Percentiles rank a stretch among this genome's conserved stretches.
Conservation (phyloP, 2,888 invertebrate genomes). For the Lasioglossum vierecki region DNA sequence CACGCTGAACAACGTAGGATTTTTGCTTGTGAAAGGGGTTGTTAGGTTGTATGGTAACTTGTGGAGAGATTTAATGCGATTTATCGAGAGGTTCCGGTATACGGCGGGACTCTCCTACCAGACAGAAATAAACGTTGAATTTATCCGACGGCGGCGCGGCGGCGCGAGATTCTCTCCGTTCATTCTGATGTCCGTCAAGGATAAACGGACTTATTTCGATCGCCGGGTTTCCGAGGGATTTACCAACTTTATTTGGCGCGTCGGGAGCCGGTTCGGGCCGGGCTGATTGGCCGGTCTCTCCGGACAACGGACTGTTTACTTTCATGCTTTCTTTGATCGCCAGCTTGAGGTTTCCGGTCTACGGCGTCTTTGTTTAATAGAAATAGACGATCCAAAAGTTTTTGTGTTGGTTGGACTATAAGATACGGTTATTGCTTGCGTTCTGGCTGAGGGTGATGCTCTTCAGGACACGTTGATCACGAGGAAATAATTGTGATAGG, state of each 20-base stretch:
- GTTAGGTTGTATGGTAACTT: too few species aligned
- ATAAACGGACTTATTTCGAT: slow-evolving; percentile 57
- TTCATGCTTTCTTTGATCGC: background rate
- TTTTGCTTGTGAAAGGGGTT: too few species aligned
- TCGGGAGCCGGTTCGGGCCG: slow-evolving; percentile 18
- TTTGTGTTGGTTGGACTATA: too few species aligned
- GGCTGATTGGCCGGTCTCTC: slow-evolving; percentile 20
- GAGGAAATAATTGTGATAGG: too few species aligned
- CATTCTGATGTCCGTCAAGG: slow-evolving; percentile 57
- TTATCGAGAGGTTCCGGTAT: slow-evolving; percentile 22
- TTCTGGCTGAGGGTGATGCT: too few species aligned
- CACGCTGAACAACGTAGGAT: background rate
- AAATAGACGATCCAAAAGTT: too few species aligned
- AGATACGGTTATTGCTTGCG: too few species aligned
- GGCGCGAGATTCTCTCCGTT: slow-evolving; percentile 40
- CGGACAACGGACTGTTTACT: slow-evolving; percentile 25
- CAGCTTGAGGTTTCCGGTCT: background rate
- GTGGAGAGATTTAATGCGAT: slow-evolving; percentile 11
- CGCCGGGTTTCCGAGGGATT: slow-evolving; percentile 41
- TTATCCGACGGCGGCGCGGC: slow-evolving; percentile 1
- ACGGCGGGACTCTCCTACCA: slow-evolving; percentile 15
- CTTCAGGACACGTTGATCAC: too few species aligned
- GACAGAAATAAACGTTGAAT: slow-evolving; percentile 49
- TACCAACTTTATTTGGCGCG: slow-evolving; percentile 55
- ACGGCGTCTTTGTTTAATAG: background rate